A percentile compares a stretch with the other conserved stretches of the same genome.
Evolutionary conservation across 2,113 vertebrate species (phyloP).

Genomic region (Ammodytes marinus): DNA sequence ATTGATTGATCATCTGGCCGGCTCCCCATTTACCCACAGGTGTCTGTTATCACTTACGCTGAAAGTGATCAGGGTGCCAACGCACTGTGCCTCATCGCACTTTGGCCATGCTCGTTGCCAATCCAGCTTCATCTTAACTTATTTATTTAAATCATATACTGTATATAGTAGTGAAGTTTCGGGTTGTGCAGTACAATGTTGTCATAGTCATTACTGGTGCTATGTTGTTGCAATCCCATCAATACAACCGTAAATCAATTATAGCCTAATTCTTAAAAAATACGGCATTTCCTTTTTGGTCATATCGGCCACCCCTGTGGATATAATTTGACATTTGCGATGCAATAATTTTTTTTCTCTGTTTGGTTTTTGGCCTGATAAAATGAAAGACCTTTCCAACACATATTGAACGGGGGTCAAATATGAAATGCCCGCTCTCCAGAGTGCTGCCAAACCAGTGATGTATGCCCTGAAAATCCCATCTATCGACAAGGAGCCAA

Average conservation of each 20-base stretch:
- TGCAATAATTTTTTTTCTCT: constrained; percentile 40
- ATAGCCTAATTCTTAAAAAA: too few species aligned
- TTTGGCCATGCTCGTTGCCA: constrained; percentile 25
- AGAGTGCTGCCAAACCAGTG: constrained; percentile 44
- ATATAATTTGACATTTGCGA: constrained; percentile 43
- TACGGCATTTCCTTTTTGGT: too few species aligned
- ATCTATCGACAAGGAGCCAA: constrained; percentile 40
- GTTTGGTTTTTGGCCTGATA: constrained; percentile 46
- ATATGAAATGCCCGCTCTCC: constrained; percentile 34
- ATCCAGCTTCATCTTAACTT: constrained; percentile 35
- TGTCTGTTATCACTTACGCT: constrained; percentile 17
- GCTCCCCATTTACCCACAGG: constrained; percentile 24
- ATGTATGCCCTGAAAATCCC: constrained; percentile 45
- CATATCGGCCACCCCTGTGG: too few species aligned
- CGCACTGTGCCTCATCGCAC: constrained; percentile 26
- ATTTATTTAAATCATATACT: constrained; percentile 58
- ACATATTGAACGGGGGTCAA: constrained; percentile 43
- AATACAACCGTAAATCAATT: too few species aligned
- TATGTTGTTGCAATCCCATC: too few species aligned
- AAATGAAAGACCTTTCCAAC: constrained; percentile 42
- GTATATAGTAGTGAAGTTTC: constrained; percentile 13
- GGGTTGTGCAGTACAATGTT: too few species aligned
- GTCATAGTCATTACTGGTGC: too few species aligned
- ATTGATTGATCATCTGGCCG: constrained; percentile 74
- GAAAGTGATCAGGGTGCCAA: constrained; percentile 47